Evolutionary conservation across 2,797 vertebrate genomes (phyloP).

Genomic region (Paramormyrops hopkinsi): DNA sequence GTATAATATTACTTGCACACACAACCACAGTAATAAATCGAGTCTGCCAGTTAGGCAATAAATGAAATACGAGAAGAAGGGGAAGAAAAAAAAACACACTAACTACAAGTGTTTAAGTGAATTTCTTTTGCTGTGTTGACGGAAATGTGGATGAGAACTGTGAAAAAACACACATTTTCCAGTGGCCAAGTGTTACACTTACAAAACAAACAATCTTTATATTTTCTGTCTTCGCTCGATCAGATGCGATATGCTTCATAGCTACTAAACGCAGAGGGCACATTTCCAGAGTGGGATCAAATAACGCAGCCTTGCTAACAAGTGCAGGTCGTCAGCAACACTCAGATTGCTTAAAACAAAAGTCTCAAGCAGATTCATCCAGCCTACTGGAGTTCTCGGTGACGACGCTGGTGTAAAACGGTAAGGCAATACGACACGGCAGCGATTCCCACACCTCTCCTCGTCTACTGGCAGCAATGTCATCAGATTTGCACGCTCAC

Average conservation of each 20-base stretch:
- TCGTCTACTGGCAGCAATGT: not conserved
- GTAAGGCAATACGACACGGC: not conserved
- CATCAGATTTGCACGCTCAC: not conserved
- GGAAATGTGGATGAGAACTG: not conserved
- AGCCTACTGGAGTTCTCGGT: not conserved
- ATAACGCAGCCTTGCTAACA: not conserved
- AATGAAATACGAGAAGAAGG: not conserved
- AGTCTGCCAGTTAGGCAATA: not conserved
- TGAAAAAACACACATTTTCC: not conserved
- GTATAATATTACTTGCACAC: not conserved
- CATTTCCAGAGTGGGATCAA: not conserved
- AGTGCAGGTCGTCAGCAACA: not conserved
- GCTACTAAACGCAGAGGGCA: not conserved
- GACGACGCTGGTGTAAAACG: not conserved
- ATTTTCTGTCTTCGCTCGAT: not conserved
- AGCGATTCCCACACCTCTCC: not conserved
- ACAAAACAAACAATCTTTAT: not conserved
- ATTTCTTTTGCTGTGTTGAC: not conserved
- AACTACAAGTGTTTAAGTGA: not conserved
- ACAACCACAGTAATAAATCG: not conserved
- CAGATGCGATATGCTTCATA: not conserved
- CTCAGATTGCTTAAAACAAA: not conserved
- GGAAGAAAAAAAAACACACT: not conserved
- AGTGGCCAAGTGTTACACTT: not conserved
- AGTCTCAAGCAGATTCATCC: not conserved